phyloP scores from a whole-genome alignment of 2,113 vertebrate species.

The human (Homo sapiens) region GRCh38 chr1:52478001-52478500 shows the following conservation, averaged over 20 bases:
- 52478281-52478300: not conserved
- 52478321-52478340: conserved; percentile 42
- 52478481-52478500: not conserved
- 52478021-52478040: not conserved
- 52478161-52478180: not conserved
- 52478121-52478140: not conserved
- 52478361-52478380: conserved; percentile 47
- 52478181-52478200: not conserved
- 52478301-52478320: conserved; percentile 6
- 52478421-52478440: not conserved
- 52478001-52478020: conserved; percentile 2
- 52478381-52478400: conserved; percentile 50
- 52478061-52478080: conserved; percentile 49
- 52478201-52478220: not conserved
- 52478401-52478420: not conserved
- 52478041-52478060: conserved; percentile 20
- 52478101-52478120: conserved; percentile 11
- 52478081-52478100: conserved; percentile 41
- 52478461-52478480: not conserved
- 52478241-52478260: conserved; percentile 6
- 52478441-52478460: not conserved
- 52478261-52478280: conserved; percentile 29
- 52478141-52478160: not conserved
- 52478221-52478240: conserved; percentile 7
- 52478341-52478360: conserved; percentile 20